phyloP scores from a whole-genome alignment of 2,797 vertebrate genomes.

The Fundulus diaphanus region DNA sequence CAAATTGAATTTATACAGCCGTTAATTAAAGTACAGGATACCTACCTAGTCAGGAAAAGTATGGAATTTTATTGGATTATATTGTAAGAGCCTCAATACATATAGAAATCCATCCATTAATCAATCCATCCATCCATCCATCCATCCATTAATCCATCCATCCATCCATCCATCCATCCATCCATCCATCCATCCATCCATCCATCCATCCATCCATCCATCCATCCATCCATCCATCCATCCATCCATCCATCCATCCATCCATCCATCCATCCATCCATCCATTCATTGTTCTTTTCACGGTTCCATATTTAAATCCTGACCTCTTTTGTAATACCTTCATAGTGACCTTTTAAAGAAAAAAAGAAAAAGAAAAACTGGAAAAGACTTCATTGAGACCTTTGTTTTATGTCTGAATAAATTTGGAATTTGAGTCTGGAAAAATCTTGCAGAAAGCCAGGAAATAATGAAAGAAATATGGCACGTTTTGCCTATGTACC shows the following conservation, averaged over 20 bases:
- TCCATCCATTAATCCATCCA: too few relatives aligned
- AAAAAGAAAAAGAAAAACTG: too few relatives aligned
- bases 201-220: too few relatives aligned
- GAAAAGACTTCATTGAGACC: neutral
- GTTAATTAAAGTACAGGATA: conserved; percentile 22
- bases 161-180: too few relatives aligned
- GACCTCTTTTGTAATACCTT: neutral
- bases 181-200: too few relatives aligned
- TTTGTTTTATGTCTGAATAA: neutral
- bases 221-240: too few relatives aligned
- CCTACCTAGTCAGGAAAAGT: neutral
- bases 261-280: too few relatives aligned
- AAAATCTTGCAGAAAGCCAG: neutral
- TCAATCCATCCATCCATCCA: too few relatives aligned
- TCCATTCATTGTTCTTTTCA: neutral
- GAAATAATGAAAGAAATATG: neutral
- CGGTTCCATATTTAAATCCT: neutral
- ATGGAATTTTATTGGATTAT: too few relatives aligned
- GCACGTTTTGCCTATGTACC: conserved; percentile 48
- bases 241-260: too few relatives aligned
- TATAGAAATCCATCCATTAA: neutral
- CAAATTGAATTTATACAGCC: neutral
- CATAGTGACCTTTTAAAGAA: neutral
- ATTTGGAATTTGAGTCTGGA: neutral
- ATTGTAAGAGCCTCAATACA: too few relatives aligned